Evolutionary conservation across 2,113 vertebrate species (phyloP), one percentile per base, ranked within the genome.

Genomic region (Muscicapa adusta): DNA sequence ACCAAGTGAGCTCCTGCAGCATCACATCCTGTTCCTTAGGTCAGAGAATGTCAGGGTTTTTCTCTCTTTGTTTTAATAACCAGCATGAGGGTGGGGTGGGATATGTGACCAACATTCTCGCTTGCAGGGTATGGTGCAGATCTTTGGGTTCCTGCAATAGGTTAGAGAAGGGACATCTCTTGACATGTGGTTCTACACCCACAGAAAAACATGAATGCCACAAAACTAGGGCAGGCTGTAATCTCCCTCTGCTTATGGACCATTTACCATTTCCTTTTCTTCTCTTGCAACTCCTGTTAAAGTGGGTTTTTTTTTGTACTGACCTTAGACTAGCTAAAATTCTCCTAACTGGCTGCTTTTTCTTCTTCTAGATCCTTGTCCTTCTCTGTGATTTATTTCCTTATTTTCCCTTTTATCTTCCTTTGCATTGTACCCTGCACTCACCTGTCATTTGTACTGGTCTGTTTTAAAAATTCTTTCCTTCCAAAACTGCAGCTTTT

Each of bases 21-120:
- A 36, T 48, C 10, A 53, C 13, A 26, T 84, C 16, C 13, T 8
- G 1, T n/a, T 19, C 20, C 26, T 54, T 19, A 66, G 42, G 10
- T 60, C 22, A 60, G 60, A 63, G 42, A 48, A 81, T n/a, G 31
- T 14, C 40, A 75, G 8, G 14, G 4, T 24, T 89, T 80, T 61
- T 74, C 24, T 9, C 23, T 67, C 33, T 54, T 40, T 73, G 16
- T 31, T 83, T 71, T 68, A 23, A 63, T 71, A 3, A 6, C 22
- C 45, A 23, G 2, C 25, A 13, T 0, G 1, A 71, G 14, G 20
- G 2, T 58, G 18, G 25, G 8, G 18, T 42, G 57, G 43, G 12
- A 18, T 12, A 34, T 10, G 17, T 72, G 47, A 57, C 24, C 53
- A 84, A 22, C 22, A 25, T 50, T 25, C 20, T 63, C 43, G 57